Evolutionary conservation across 2,888 invertebrate species (phyloP).

Genomic region (Drosophila meridiana): DNA sequence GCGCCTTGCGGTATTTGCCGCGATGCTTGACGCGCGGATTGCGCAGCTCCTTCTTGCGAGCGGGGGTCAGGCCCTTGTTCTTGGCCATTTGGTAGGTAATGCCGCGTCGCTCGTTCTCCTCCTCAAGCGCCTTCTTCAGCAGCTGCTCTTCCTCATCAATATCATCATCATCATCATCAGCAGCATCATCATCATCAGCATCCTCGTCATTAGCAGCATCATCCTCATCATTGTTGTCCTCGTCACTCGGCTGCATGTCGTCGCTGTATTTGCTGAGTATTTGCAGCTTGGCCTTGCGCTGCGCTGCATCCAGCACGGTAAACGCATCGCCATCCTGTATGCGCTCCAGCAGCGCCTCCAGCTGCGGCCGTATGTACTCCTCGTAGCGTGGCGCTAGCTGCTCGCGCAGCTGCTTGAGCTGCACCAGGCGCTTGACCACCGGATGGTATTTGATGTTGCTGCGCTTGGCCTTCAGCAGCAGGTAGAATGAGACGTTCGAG

Average conservation of each 20-base stretch:
- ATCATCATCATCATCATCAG: slow-evolving; percentile 83
- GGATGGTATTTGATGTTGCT: slow-evolving; percentile 93
- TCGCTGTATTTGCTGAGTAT: slow-evolving; percentile 73
- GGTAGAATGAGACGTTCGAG: slow-evolving; percentile 93
- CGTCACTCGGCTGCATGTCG: background rate
- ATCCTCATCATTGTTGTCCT: slow-evolving; percentile 83
- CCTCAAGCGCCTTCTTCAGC: slow-evolving; percentile 83
- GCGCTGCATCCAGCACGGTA: slow-evolving; percentile 63
- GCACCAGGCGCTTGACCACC: slow-evolving; percentile 93
- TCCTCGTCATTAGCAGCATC: slow-evolving; percentile 84
- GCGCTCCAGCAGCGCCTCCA: slow-evolving; percentile 88
- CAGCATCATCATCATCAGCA: slow-evolving; percentile 84
- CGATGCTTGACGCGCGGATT: slow-evolving; percentile 98
- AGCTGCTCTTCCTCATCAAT: slow-evolving; percentile 85
- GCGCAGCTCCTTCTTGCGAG: slow-evolving; percentile 95
- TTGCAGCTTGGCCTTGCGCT: slow-evolving; percentile 60
- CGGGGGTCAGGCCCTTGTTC: slow-evolving; percentile 96
- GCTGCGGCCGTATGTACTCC: slow-evolving; percentile 89
- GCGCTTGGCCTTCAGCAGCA: slow-evolving; percentile 92
- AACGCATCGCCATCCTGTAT: slow-evolving; percentile 85
- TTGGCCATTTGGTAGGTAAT: slow-evolving; percentile 98
- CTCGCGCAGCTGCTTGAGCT: slow-evolving; percentile 91
- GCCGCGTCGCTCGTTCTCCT: slow-evolving; percentile 88
- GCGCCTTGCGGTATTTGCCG: slow-evolving; percentile 95
- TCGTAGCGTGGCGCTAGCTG: slow-evolving; percentile 90